A percentile compares a stretch with the other conserved stretches of the same genome.
phyloP scores from a whole-genome alignment of 2,888 invertebrate species.

The Pheosia gnoma region DNA sequence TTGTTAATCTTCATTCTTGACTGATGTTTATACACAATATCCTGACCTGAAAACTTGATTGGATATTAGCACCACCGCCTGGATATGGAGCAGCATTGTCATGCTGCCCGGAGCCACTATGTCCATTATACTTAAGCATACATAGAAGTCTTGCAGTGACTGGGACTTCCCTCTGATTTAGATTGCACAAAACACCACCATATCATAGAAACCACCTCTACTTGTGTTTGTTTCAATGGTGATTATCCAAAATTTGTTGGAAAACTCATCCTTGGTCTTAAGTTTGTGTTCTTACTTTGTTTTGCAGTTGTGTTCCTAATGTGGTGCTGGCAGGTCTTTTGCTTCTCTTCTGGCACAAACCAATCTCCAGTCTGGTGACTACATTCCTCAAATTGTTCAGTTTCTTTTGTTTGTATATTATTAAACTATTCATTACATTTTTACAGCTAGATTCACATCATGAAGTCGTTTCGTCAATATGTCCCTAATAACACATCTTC shows the following conservation, averaged over 20 bases:
- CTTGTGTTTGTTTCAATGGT: conserved; percentile 36
- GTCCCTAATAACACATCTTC: conserved; percentile 4
- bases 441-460: not conserved
- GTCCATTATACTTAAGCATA: conserved; percentile 55
- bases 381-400: conserved; percentile 20
- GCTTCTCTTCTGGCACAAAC: conserved; percentile 35
- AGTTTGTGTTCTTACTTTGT: conserved; percentile 31
- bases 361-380: conserved; percentile 35
- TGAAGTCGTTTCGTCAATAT: conserved; percentile 10
- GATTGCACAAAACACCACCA: conserved; percentile 34
- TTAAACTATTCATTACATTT: not conserved
- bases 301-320: conserved; percentile 28
- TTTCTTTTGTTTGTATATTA: conserved; percentile 19
- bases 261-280: conserved; percentile 30
- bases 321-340: conserved; percentile 26
- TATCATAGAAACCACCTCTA: conserved; percentile 33
- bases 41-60: conserved; percentile 83
- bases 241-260: conserved; percentile 27
- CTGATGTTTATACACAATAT: conserved; percentile 55
- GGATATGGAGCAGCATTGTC: conserved; percentile 58
- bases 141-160: conserved; percentile 41
- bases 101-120: conserved; percentile 46
- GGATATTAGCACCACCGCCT: conserved; percentile 78
- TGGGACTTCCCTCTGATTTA: conserved; percentile 38
- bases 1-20: conserved; percentile 53